phyloP scores from a whole-genome alignment of 2,797 vertebrate species.

The Xyrichtys novacula region DNA sequence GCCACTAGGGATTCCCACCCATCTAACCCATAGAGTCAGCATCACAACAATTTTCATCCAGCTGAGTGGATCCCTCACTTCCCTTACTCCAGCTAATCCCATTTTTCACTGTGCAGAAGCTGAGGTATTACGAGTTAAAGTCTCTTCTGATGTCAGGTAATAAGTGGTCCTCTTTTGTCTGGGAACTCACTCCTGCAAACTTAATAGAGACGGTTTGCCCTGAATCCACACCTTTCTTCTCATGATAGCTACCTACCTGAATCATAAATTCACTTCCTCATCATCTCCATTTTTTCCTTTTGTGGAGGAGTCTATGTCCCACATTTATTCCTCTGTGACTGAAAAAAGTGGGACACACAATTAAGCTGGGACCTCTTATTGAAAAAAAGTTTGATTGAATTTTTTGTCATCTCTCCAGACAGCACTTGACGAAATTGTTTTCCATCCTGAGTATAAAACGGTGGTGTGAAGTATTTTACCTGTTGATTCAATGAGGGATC shows the following conservation, averaged over 20 bases:
- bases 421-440: background rate
- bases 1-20: too few species aligned
- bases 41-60: slow-evolving; percentile 11
- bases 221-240: too few species aligned
- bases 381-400: background rate
- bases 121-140: slow-evolving; percentile 26
- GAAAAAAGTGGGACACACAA: background rate
- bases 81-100: too few species aligned
- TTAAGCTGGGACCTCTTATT: background rate
- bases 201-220: slow-evolving; percentile 26
- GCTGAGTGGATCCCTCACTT: slow-evolving; percentile 21
- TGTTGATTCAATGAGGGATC: background rate
- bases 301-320: background rate
- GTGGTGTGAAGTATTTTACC: background rate
- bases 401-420: background rate
- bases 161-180: slow-evolving; percentile 54
- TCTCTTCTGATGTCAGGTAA: slow-evolving; percentile 46
- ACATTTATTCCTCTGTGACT: too few species aligned
- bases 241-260: too few species aligned
- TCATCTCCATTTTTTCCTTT: background rate
- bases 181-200: slow-evolving; percentile 58
- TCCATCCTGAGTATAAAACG: background rate
- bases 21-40: too few species aligned
- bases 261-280: slow-evolving; percentile 23
- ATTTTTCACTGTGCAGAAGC: slow-evolving; percentile 39